Conservation (phyloP, 2,797 vertebrate genomes). For the Astyanax mexicanus region DNA sequence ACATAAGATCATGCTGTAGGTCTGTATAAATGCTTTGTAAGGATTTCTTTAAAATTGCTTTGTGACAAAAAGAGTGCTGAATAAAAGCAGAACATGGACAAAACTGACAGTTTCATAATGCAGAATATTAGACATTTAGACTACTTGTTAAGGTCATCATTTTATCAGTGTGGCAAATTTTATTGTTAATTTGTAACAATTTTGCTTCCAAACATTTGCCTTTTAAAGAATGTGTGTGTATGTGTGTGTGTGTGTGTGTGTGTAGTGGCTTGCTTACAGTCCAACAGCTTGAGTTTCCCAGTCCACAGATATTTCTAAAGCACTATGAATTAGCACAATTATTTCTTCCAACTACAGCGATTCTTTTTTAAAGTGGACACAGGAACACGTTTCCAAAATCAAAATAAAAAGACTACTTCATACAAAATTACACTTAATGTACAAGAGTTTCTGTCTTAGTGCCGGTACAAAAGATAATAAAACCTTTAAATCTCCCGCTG, state of each 20-base stretch:
- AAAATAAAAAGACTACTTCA: conserved; percentile 83
- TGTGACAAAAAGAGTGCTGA: too few relatives aligned
- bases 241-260: conserved; percentile 53
- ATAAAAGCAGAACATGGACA: too few relatives aligned
- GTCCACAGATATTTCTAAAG: conserved; percentile 71
- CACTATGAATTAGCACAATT: conserved; percentile 63
- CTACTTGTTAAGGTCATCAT: too few relatives aligned
- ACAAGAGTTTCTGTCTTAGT: conserved; percentile 78
- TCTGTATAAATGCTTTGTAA: too few relatives aligned
- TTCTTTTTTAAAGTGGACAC: conserved; percentile 68
- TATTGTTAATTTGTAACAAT: too few relatives aligned
- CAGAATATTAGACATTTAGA: too few relatives aligned
- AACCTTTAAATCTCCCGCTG: conserved; percentile 72
- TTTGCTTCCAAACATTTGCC: not conserved
- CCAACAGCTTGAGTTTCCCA: conserved; percentile 65
- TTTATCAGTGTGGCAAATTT: too few relatives aligned
- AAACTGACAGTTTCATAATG: too few relatives aligned
- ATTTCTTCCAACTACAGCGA: conserved; percentile 66
- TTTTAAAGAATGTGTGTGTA: conserved; percentile 16
- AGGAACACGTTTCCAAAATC: conserved; percentile 69
- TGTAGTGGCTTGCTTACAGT: conserved; percentile 76
- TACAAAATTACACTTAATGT: conserved; percentile 82
- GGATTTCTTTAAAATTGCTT: too few relatives aligned
- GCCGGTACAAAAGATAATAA: conserved; percentile 83
- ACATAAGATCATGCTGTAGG: too few relatives aligned